Conservation (phyloP, 1,140 invertebrate species). For the Meloidogyne floridensis region DNA sequence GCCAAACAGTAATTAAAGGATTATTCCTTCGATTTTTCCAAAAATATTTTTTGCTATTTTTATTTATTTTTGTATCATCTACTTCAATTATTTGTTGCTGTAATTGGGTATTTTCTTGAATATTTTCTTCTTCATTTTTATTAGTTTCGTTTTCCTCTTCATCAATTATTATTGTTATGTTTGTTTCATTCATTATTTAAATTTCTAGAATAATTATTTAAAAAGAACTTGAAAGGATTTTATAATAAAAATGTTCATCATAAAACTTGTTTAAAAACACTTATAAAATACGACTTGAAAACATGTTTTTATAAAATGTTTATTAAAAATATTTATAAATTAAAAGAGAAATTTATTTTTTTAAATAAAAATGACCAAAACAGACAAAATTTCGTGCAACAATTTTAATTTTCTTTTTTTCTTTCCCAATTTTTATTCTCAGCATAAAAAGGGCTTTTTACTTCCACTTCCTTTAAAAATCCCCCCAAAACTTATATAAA, state of each 20-base stretch:
- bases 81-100: no score
- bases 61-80: no score
- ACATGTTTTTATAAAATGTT: no score
- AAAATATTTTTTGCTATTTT: not conserved
- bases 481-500: not conserved
- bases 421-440: not conserved
- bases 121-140: not conserved
- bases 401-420: not conserved
- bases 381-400: not conserved
- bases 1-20: not conserved
- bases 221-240: no score
- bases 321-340: not conserved
- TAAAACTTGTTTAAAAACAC: no score
- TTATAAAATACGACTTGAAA: no score
- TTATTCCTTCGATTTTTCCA: not conserved
- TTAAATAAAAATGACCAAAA: not conserved
- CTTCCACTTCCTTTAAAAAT: not conserved
- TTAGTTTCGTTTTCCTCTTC: not conserved
- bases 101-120: not conserved
- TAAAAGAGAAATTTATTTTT: not conserved
- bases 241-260: no score
- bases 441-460: not conserved
- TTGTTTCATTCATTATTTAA: not conserved
- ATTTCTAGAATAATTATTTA: not conserved
- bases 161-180: constrained; percentile 7